Percentiles rank a stretch among this genome's conserved stretches.
These are phyloP conservation scores for Calycopis cecrops DNA, from an alignment of 1,140 invertebrate species.

Conservation along the genomic window DNA sequence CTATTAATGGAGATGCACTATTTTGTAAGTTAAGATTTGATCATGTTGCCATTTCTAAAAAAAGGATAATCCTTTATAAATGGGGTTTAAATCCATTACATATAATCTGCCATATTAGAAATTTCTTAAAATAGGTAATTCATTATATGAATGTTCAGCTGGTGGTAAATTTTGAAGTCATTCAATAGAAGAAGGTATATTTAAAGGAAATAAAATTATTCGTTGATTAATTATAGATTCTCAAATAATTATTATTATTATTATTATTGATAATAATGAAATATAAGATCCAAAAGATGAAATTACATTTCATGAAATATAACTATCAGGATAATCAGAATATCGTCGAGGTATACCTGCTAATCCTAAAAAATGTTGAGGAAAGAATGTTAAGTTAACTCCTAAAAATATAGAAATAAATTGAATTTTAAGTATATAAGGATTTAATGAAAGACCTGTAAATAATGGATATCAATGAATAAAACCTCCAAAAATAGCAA, in stretches of 20 bases:
- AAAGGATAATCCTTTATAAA: conserved; percentile 75
- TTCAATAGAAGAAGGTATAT: conserved; percentile 75
- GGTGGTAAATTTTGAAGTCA: conserved; percentile 75
- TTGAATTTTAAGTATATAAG: conserved; percentile 76
- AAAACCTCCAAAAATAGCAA: conserved; percentile 82
- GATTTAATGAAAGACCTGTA: conserved; percentile 76
- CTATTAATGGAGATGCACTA: conserved; percentile 75
- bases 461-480: conserved; percentile 81
- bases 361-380: conserved; percentile 85
- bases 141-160: conserved; percentile 74
- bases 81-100: conserved; percentile 79
- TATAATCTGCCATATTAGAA: conserved; percentile 78
- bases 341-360: conserved; percentile 84
- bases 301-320: conserved; percentile 78
- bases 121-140: conserved; percentile 74
- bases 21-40: conserved; percentile 75
- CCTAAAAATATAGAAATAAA: conserved; percentile 79
- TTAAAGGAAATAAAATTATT: conserved; percentile 55
- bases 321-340: conserved; percentile 82
- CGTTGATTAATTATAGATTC: conserved; percentile 60
- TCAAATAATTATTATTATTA: conserved; percentile 76
- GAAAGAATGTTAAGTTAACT: conserved; percentile 86
- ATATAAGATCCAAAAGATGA: conserved; percentile 79
- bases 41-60: conserved; percentile 75
- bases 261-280: conserved; percentile 72